Conservation (phyloP, 1,140 invertebrate genomes). For the Eulimnadia texana region DNA sequence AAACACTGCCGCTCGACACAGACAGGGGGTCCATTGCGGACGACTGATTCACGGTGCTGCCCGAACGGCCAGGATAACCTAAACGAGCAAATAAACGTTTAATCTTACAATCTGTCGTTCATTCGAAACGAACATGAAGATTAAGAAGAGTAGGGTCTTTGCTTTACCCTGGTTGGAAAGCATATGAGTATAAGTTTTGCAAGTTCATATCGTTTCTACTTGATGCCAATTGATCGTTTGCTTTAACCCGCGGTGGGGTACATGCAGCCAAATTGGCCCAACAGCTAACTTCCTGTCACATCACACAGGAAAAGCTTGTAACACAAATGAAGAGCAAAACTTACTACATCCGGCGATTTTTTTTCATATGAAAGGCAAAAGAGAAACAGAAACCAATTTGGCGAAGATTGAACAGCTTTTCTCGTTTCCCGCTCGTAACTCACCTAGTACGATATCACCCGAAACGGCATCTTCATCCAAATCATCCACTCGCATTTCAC, state of each 20-base stretch:
- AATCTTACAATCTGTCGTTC: not conserved
- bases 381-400: not conserved
- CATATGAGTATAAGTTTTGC: too few species aligned
- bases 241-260: not conserved
- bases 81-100: not conserved
- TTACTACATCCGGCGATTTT: not conserved
- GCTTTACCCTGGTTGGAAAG: too few species aligned
- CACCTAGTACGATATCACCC: constrained; percentile 5
- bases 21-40: not conserved
- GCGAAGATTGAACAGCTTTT: not conserved
- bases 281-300: constrained; percentile 7
- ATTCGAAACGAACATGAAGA: not conserved
- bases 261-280: constrained; percentile 4
- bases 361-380: not conserved
- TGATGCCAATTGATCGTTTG: not conserved
- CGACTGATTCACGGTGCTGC: constrained; percentile 1
- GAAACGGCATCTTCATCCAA: constrained; percentile 5
- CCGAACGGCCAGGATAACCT: constrained; percentile 6
- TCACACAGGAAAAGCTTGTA: constrained; percentile 12
- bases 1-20: constrained; percentile 9
- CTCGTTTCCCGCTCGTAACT: constrained; percentile 6
- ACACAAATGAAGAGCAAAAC: not conserved
- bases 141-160: too few species aligned
- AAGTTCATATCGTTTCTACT: not conserved
- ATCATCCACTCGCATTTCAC: constrained; percentile 10